phyloP scores from a whole-genome alignment of 2,797 vertebrate genomes.

The Buceros bicornis region DNA sequence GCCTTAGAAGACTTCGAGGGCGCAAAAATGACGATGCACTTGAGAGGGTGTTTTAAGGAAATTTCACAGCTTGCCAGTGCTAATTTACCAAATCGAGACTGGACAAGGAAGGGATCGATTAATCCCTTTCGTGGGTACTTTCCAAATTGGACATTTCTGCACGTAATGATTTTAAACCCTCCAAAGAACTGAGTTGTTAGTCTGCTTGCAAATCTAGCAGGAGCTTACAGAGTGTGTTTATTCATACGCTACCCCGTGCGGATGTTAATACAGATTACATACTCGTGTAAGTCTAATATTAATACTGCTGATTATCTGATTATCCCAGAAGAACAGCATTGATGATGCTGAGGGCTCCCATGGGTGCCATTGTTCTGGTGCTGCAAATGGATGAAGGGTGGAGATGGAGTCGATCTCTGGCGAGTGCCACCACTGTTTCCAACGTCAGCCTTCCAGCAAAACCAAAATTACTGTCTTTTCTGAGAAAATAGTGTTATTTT shows the following conservation, averaged over 20 bases:
- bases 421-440: not conserved
- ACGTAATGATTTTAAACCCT: not conserved
- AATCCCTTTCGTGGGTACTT: not conserved
- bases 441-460: not conserved
- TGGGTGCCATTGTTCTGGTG: not conserved
- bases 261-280: not conserved
- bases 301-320: not conserved
- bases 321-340: fast-evolving
- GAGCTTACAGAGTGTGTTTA: not conserved
- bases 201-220: not conserved
- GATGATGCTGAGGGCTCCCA: fast-evolving
- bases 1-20: not conserved
- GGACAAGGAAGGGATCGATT: not conserved
- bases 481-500: not conserved
- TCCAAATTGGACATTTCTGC: not conserved
- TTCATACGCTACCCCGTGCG: not conserved
- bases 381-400: not conserved
- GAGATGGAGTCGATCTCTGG: not conserved
- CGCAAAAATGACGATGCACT: not conserved
- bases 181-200: not conserved
- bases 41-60: not conserved
- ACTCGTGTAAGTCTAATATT: not conserved
- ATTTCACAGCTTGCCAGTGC: not conserved
- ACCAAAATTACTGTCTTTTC: not conserved
- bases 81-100: not conserved